Evolutionary conservation across 2,888 invertebrate genomes (phyloP).

Genomic region (Elmis aenea): DNA sequence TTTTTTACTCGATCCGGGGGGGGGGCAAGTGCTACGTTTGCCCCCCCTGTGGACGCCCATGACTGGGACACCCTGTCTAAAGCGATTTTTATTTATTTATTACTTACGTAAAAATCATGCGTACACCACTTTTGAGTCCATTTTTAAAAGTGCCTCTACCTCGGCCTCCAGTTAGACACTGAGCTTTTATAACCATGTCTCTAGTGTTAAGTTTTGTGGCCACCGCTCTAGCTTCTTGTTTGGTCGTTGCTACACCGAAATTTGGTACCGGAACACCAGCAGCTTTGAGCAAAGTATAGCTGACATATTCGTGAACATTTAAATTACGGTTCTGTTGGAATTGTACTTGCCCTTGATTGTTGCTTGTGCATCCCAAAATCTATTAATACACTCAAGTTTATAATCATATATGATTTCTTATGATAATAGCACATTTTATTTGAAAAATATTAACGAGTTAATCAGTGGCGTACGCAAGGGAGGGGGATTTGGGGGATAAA

Average conservation of each 20-base stretch:
- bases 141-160: conserved; percentile 91
- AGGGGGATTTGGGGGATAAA: too few species aligned
- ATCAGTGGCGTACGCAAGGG: too few species aligned
- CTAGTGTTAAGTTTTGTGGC: conserved; percentile 70
- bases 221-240: conserved; percentile 74
- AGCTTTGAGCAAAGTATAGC: conserved; percentile 80
- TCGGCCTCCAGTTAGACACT: conserved; percentile 88
- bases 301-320: conserved; percentile 93
- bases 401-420: too few species aligned
- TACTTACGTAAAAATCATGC: conserved; percentile 80
- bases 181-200: conserved; percentile 81
- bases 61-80: too few species aligned
- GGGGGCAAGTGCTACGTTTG: neutral
- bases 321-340: conserved; percentile 70
- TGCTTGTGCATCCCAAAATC: conserved; percentile 50
- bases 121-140: conserved; percentile 93
- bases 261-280: conserved; percentile 86
- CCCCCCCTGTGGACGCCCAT: too few species aligned
- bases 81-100: too few species aligned
- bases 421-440: too few species aligned
- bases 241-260: conserved; percentile 82
- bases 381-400: too few species aligned
- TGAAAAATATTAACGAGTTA: too few species aligned
- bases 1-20: conserved; percentile 1
- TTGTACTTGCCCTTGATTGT: conserved; percentile 49